These are phyloP conservation scores for Dermolepida albohirtum DNA, from an alignment of 2,888 invertebrate genomes.

Conservation along the genomic window DNA sequence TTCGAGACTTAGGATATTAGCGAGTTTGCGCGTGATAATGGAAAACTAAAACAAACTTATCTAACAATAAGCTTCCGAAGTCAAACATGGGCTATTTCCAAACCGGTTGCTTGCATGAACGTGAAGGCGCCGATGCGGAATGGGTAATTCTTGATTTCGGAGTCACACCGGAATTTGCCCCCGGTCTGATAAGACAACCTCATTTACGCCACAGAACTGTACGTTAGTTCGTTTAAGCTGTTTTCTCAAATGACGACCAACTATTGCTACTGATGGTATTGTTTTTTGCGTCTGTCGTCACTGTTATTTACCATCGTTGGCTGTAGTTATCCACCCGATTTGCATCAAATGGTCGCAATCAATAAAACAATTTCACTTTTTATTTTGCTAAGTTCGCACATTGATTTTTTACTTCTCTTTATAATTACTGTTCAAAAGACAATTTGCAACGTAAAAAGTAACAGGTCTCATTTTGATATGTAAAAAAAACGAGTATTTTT, in stretches of 20 bases:
- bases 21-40: conserved; percentile 48
- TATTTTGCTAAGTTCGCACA: too few relatives aligned
- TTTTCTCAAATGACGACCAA: conserved; percentile 14
- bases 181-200: conserved; percentile 53
- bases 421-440: too few relatives aligned
- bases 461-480: too few relatives aligned
- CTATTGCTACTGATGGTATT: too few relatives aligned
- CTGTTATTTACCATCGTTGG: too few relatives aligned
- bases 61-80: conserved; percentile 53
- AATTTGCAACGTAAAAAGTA: too few relatives aligned
- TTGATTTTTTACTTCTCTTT: too few relatives aligned
- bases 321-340: too few relatives aligned
- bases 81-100: conserved; percentile 53
- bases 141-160: conserved; percentile 52
- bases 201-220: conserved; percentile 47
- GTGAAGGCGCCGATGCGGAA: conserved; percentile 52
- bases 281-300: too few relatives aligned
- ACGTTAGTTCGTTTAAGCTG: conserved; percentile 4
- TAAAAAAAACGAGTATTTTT: too few relatives aligned
- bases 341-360: too few relatives aligned
- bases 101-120: conserved; percentile 53
- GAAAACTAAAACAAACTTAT: conserved; percentile 52
- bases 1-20: conserved; percentile 47
- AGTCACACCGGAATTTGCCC: conserved; percentile 52
- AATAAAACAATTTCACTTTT: too few relatives aligned